Evolutionary conservation across 2,113 vertebrate genomes (phyloP), one percentile per base, ranked within the genome.

Genomic region (Psammodynastes pulverulentus): DNA sequence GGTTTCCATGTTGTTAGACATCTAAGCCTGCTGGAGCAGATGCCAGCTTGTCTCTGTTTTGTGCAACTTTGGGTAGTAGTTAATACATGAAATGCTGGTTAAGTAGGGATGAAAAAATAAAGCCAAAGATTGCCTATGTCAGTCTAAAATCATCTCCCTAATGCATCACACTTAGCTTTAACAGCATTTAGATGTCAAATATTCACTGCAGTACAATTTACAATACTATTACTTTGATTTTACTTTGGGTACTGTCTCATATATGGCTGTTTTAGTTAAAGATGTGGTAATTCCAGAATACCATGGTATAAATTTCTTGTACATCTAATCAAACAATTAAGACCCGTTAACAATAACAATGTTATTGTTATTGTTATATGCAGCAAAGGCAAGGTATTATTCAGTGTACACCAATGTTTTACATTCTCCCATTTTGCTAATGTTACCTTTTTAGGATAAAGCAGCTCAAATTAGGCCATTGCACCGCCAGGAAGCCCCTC

Each of bases 271-370:
- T 49, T 89, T 62, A n/a, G 79, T 85, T 85, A 58, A 89, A 29
- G 34, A 48, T 86, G 23, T 51, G 62, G 79, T 85, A 84, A 89
- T 84, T 92, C 46, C 85, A 89, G 87, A 26, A 58, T 92, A 85
- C 49, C 84, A 58, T 49, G 45, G 21, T 92, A 54, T 89, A 23
- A 49, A 88, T 85, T 58, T n/a, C 23, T 56, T 84, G 87, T 58
- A 62, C 49, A 26, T 92, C 39, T 89, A 54, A 45, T 62, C 45
- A 87, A 88, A 21, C n/a, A 87, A 84, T 45, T 48, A 72, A 34
- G 6, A 23, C 23, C 26, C 29, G 86, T 56, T 62, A 34, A 21
- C 4, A 45, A 84, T 87, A 62, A 52, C 19, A 51, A 51, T 4
- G 72, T 86, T 56, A 89, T 67, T n/a, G n/a, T n/a, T n/a, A n/a